A percentile compares a stretch with the other conserved stretches of the same genome.
Conservation (phyloP, 2,888 invertebrate genomes). For the Willowsia nigromaculata region DNA sequence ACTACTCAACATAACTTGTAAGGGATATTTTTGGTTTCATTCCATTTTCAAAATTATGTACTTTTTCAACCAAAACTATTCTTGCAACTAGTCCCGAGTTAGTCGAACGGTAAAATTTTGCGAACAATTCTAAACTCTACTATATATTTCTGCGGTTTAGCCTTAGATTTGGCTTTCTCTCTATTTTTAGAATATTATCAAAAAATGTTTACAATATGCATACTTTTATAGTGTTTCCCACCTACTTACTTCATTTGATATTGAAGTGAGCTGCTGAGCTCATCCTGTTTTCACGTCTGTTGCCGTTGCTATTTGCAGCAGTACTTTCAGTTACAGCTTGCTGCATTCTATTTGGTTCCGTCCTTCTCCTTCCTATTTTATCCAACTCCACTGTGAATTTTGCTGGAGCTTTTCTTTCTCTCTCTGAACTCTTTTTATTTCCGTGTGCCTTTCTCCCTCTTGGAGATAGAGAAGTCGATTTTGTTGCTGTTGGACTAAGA, state of each 20-base stretch:
- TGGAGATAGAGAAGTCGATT: not conserved
- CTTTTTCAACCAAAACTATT: slow-evolving; percentile 1
- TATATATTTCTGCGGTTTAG: too few relatives aligned
- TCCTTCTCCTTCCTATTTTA: slow-evolving; percentile 17
- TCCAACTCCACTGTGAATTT: slow-evolving; percentile 19
- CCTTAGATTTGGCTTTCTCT: too few relatives aligned
- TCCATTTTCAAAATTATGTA: slow-evolving; percentile 20
- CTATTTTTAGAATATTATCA: not conserved
- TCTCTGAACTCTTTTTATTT: not conserved
- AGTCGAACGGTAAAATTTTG: not conserved
- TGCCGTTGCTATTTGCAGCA: too few relatives aligned
- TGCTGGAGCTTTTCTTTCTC: not conserved
- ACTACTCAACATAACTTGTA: not conserved
- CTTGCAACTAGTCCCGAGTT: not conserved
- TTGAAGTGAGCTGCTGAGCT: not conserved
- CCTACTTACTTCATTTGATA: not conserved
- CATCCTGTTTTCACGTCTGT: not conserved
- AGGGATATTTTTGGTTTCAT: slow-evolving; percentile 7
- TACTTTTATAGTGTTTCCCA: not conserved
- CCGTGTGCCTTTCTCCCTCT: not conserved
- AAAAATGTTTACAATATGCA: not conserved
- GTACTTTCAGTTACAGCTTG: not conserved
- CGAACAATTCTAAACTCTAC: too few relatives aligned
- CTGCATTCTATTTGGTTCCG: slow-evolving; percentile 27
- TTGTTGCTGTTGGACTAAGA: not conserved